These are phyloP conservation scores for Dipodomys spectabilis DNA, from an alignment of 2,113 vertebrate species.

Conservation along the genomic window DNA sequence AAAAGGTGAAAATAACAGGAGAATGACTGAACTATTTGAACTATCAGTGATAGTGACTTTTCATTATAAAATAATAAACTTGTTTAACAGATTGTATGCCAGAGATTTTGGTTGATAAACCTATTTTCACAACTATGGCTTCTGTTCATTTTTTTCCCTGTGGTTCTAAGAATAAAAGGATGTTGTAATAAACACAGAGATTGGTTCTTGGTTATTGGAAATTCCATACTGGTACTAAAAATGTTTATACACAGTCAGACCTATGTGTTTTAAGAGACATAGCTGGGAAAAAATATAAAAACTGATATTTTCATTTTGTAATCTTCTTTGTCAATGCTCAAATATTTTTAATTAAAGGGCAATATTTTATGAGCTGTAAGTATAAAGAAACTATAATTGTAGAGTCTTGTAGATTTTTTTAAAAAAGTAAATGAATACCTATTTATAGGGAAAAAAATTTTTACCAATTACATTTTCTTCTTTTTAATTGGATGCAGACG, in stretches of 20 bases:
- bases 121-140: not conserved
- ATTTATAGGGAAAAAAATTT: slow-evolving; percentile 73
- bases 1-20: slow-evolving; percentile 64
- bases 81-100: slow-evolving; percentile 49
- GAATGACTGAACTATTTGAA: slow-evolving; percentile 60
- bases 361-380: slow-evolving; percentile 52
- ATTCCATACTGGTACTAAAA: not conserved
- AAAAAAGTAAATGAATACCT: slow-evolving; percentile 59
- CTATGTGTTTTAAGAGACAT: slow-evolving; percentile 14
- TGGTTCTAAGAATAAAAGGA: slow-evolving; percentile 34
- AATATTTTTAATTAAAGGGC: slow-evolving; percentile 60
- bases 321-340: slow-evolving; percentile 31
- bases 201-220: slow-evolving; percentile 40
- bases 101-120: slow-evolving; percentile 41
- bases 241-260: not conserved
- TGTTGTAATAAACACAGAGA: slow-evolving; percentile 39
- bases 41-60: slow-evolving; percentile 74
- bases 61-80: slow-evolving; percentile 76
- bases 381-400: slow-evolving; percentile 55
- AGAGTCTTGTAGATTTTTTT: not conserved
- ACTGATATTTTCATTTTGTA: too few species aligned
- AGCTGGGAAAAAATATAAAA: not conserved
- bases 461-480: slow-evolving; percentile 57
- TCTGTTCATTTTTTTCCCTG: slow-evolving; percentile 17
- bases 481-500: slow-evolving; percentile 61